Evolutionary conservation across 2,797 vertebrate genomes (phyloP).

Genomic region (Spea hammondii): DNA sequence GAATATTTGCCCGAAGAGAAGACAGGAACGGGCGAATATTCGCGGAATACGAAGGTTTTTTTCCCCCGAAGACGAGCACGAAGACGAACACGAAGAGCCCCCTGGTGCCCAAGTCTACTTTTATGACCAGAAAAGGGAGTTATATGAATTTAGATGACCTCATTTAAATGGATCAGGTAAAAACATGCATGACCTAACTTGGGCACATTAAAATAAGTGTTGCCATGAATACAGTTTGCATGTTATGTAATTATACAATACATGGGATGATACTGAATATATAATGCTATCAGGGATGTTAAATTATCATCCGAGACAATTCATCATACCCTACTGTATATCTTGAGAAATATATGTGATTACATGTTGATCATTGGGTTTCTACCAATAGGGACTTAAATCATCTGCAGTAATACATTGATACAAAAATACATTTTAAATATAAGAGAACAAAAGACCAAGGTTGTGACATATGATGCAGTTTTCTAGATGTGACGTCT

Average conservation of each 20-base stretch:
- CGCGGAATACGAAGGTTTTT: too few relatives aligned
- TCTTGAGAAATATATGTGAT: not conserved
- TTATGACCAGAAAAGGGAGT: too few relatives aligned
- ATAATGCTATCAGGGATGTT: constrained; percentile 9
- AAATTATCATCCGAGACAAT: not conserved
- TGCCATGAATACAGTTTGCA: not conserved
- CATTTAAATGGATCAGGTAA: too few relatives aligned
- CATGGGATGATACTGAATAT: constrained; percentile 1
- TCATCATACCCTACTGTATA: not conserved
- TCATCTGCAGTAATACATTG: not conserved
- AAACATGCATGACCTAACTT: too few relatives aligned
- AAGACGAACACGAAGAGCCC: too few relatives aligned
- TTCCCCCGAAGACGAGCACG: too few relatives aligned
- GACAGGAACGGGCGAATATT: too few relatives aligned
- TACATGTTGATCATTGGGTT: not conserved
- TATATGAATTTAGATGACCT: too few relatives aligned
- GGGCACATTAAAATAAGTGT: not conserved
- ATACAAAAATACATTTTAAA: not conserved
- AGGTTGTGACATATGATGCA: not conserved
- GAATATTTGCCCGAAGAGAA: too few relatives aligned
- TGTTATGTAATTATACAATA: not conserved
- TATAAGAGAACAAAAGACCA: not conserved
- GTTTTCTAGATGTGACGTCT: not conserved
- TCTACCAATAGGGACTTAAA: not conserved
- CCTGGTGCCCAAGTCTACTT: too few relatives aligned